Base-by-base conservation (phyloP, 2,797 vertebrate species). In the Pipistrellus kuhlii region DNA sequence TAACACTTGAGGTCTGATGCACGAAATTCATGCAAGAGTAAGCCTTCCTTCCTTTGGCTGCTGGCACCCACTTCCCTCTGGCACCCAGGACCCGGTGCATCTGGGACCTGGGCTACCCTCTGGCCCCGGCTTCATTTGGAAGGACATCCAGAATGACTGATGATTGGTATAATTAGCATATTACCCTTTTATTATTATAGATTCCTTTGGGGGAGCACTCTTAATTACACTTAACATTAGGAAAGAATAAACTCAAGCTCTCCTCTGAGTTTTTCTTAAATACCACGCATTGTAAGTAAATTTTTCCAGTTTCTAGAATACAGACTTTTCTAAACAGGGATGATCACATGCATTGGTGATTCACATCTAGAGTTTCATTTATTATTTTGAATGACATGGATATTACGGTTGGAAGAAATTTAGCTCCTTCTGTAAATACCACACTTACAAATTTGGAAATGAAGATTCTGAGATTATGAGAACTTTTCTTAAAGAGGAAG, bases 381-480 rank as follows among this genome's bases (percentile, higher is more conserved):
- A 5, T 46, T 73, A 81, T 86, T 23, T 10, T 14, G 27, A 91
- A 78, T 78, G 27, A 3, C 3, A 55, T 64, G 13, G 3, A 13
- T 59, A 32, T 64, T 88, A n/a, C 73, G 83, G 21, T 82, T 76
- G 6, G 27, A 55, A 92, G 15, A 68, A 75, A 78, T 48, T 46
- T 55, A 57, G 8, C 15, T 87, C 81, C 66, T 76, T 90, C 15
- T 64, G 11, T 85, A 83, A 89, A 71, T 51, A 23, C 9, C 17
- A n/a, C 17, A 46, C 72, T 84, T 71, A 62, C 11, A 81, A 76
- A 93, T n/a, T 84, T 41, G 59, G 38, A 89, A 88, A 85, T 73
- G 25, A 75, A 69, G 8, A 75, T 82, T 69, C 20, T 6, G 8
- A 84, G 41, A 87, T 62, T n/a, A 77, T 51, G 25, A 81, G 6